Base-by-base conservation (phyloP, 2,888 invertebrate species). In the Nycteola revayana region DNA sequence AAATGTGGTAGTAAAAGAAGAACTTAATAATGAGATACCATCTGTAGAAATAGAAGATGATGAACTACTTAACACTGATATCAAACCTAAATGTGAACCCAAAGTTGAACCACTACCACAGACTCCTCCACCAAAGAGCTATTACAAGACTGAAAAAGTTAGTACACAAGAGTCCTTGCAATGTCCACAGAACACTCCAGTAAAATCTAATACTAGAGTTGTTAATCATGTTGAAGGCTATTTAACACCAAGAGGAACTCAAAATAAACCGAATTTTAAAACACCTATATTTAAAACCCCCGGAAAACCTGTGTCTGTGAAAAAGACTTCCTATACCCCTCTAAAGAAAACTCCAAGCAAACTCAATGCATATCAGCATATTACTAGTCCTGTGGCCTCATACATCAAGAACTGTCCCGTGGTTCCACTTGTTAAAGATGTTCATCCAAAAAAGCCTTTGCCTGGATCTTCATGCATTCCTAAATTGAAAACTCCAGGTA, bases 361-460 rank as follows among this genome's bases (percentile, higher is more conserved):
- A 56, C 45, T 42, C 26, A 69, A 69, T 47, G 50, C 51, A 18
- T 84, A 72, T 48, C 62, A 77, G 37, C 73, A 85, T 37, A 74
- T 85, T 20, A 50, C 59, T 11, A 86, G 86, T 57, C 86, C 86
- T 25, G 68, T 86, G 20, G 83, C 83, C 23, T 66, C 72, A 31
- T 86, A 85, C 26, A 85, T 86, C 4, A 79, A 76, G 18, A 70
- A 77, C 18, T 56, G 69, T 20, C 78, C 83, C 2, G 69, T 73
- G 51, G 69, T 60, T 10, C 76, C 80, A 33, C 48, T 81, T 11
- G 46, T 82, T 1, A 75, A 71, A 56, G 66, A 77, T 61, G 64
- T 85, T 0, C 62, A 64, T 22, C 79, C 77, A n/a, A 71, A 64
- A 24, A 82, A 74, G 43, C 73, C 75, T 14, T 49, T 80, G 18